Evolutionary conservation across 2,888 invertebrate species (phyloP).

Genomic region (Apomyelois bistriatella): DNA sequence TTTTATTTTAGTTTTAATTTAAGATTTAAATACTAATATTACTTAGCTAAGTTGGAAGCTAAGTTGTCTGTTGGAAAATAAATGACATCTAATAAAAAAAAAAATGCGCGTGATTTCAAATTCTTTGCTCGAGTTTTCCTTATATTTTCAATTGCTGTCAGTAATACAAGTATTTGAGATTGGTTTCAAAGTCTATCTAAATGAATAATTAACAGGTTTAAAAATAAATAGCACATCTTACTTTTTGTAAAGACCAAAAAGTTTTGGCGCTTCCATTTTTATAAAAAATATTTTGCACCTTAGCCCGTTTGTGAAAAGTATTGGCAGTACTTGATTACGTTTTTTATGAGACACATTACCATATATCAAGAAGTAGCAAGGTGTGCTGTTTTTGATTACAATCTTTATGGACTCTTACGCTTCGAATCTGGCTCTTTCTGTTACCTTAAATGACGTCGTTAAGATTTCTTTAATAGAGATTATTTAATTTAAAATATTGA

Average conservation of each 20-base stretch:
- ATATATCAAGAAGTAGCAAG: conserved; percentile 5
- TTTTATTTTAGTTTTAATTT: too few relatives aligned
- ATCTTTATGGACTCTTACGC: conserved; percentile 12
- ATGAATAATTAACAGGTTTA: too few relatives aligned
- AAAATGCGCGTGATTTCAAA: too few relatives aligned
- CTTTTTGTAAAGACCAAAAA: neutral
- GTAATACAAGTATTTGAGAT: too few relatives aligned
- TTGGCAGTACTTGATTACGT: conserved; percentile 8
- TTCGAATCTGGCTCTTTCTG: conserved; percentile 5
- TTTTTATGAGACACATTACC: conserved; percentile 9
- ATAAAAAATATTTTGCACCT: neutral
- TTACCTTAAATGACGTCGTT: neutral
- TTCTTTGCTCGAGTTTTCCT: too few relatives aligned
- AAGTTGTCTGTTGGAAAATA: too few relatives aligned
- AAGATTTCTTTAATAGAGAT: neutral
- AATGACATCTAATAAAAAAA: too few relatives aligned
- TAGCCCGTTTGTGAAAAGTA: conserved; percentile 1
- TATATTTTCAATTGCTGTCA: too few relatives aligned
- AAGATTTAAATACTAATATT: too few relatives aligned
- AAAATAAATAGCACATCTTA: too few relatives aligned
- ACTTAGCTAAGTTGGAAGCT: too few relatives aligned
- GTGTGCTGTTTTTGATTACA: conserved; percentile 10
- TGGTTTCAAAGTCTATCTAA: too few relatives aligned
- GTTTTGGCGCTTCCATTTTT: neutral
- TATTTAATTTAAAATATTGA: neutral